Conservation (phyloP, 2,888 invertebrate species). For the Orchesella flavescens region DNA sequence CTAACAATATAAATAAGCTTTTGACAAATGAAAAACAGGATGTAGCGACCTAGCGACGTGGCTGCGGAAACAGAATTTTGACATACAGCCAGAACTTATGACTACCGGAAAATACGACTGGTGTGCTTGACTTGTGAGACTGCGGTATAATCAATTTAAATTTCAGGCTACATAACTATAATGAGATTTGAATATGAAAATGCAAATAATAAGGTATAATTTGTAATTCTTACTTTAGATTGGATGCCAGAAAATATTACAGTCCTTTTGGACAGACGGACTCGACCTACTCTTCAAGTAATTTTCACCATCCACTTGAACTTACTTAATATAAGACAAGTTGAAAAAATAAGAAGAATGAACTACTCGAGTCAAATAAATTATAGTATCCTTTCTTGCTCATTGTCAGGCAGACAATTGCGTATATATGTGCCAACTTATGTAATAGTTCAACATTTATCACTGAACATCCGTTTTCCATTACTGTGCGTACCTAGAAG, state of each 20-base stretch:
- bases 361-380: constrained; percentile 50
- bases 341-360: background rate
- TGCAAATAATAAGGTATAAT: no score
- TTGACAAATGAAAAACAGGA: no score
- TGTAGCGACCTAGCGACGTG: no score
- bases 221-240: no score
- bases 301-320: background rate
- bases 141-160: background rate
- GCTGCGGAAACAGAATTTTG: no score
- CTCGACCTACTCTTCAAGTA: background rate
- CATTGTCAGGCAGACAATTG: constrained; percentile 40
- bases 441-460: constrained; percentile 32
- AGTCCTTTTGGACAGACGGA: no score
- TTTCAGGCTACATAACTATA: no score
- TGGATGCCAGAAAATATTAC: no score
- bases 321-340: constrained; percentile 6
- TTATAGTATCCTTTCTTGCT: constrained; percentile 42
- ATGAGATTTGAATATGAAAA: no score
- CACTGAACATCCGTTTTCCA: constrained; percentile 59
- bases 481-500: constrained; percentile 36
- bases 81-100: no score
- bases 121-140: background rate
- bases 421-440: constrained; percentile 5
- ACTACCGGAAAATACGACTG: background rate
- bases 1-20: constrained; percentile 16